Evolutionary conservation across 2,888 invertebrate genomes (phyloP).

Genomic region (Cephus spinipes): DNA sequence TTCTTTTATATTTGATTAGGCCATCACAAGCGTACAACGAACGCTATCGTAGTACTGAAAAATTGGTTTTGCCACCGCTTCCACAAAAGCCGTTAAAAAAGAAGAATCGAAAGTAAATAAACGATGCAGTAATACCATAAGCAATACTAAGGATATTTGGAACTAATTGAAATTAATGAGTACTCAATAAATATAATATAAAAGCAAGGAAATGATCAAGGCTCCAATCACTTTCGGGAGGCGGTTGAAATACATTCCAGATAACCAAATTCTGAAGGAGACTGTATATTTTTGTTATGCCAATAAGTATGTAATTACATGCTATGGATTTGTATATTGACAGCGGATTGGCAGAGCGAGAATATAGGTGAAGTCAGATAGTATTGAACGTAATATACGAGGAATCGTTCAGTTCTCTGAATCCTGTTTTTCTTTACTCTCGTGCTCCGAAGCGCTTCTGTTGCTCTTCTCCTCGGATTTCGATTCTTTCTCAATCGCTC

Average conservation of each 20-base stretch:
- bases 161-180: not conserved
- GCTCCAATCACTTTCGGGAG: not conserved
- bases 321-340: slow-evolving; percentile 28
- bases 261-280: not conserved
- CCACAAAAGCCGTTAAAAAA: not conserved
- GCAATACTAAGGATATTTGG: not conserved
- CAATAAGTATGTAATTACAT: slow-evolving; percentile 32
- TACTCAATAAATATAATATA: slow-evolving; percentile 6
- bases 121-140: not conserved
- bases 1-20: not conserved
- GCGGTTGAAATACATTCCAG: not conserved
- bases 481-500: slow-evolving; percentile 47
- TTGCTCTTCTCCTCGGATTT: slow-evolving; percentile 50
- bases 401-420: slow-evolving; percentile 41
- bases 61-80: not conserved
- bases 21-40: not conserved
- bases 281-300: slow-evolving; percentile 32
- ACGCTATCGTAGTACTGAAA: not conserved
- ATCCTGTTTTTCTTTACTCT: slow-evolving; percentile 46
- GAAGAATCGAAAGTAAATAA: not conserved
- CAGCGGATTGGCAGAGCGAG: not conserved
- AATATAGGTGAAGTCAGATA: not conserved
- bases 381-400: not conserved
- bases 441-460: slow-evolving; percentile 41
- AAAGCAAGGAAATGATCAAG: not conserved